phyloP scores from a whole-genome alignment of 1,140 invertebrate genomes.

The Tetramorium parvispinum region DNA sequence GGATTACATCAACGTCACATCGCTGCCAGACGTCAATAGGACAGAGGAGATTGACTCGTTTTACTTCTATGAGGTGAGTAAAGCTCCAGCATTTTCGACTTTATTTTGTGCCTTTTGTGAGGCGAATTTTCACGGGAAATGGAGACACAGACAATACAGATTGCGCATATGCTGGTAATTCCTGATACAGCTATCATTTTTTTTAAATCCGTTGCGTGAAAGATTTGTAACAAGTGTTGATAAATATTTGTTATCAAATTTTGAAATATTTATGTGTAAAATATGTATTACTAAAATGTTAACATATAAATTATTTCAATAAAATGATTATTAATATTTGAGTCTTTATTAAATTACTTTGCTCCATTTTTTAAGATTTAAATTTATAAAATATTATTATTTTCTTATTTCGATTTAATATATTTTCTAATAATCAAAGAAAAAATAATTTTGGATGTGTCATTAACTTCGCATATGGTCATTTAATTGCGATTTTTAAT shows the following conservation, averaged over 20 bases:
- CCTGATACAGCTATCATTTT: background rate
- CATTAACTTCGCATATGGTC: background rate
- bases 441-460: background rate
- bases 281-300: background rate
- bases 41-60: slow-evolving; percentile 80
- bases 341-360: background rate
- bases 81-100: background rate
- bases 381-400: background rate
- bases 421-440: background rate
- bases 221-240: background rate
- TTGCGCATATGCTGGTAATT: background rate
- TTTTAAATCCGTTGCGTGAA: background rate
- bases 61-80: slow-evolving; percentile 82
- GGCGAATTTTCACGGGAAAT: background rate
- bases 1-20: slow-evolving; percentile 65
- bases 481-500: background rate
- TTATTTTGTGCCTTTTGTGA: background rate
- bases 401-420: background rate
- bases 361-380: background rate
- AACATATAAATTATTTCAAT: background rate
- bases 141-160: too few relatives aligned
- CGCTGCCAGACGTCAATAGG: slow-evolving; percentile 66
- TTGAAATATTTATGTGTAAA: background rate
- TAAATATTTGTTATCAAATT: slow-evolving; percentile 7
- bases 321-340: background rate